Conservation (phyloP, 2,888 invertebrate species). For the Perizoma flavofasciatum region DNA sequence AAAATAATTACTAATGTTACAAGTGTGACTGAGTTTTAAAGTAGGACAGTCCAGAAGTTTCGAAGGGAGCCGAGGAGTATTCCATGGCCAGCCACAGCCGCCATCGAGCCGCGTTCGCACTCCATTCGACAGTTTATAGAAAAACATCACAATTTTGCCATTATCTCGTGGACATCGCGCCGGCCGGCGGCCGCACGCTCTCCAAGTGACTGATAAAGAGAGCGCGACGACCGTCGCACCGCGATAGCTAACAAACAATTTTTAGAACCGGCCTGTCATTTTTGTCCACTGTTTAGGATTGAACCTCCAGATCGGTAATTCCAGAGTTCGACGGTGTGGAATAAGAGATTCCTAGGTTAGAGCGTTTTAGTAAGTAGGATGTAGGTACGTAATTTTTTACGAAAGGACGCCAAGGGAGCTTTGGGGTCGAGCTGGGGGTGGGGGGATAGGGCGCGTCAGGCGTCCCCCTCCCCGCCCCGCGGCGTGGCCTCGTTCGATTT, state of each 20-base stretch:
- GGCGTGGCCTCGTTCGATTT: constrained; percentile 82
- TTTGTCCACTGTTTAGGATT: constrained; percentile 78
- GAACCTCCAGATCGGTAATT: constrained; percentile 71
- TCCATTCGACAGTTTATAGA: constrained; percentile 59
- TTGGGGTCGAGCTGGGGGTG: constrained; percentile 52
- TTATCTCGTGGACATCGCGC: constrained; percentile 70
- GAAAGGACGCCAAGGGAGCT: constrained; percentile 65
- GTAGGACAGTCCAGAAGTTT: constrained; percentile 40
- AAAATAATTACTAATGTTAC: constrained; percentile 26
- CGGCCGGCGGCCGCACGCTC: constrained; percentile 46
- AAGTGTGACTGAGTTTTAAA: constrained; percentile 24
- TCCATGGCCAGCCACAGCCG: constrained; percentile 34
- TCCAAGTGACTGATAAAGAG: constrained; percentile 73
- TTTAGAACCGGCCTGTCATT: constrained; percentile 71
- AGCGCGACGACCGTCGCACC: constrained; percentile 68
- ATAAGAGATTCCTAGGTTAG: constrained; percentile 82
- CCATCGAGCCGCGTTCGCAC: constrained; percentile 40
- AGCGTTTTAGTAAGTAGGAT: constrained; percentile 78
- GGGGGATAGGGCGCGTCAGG: constrained; percentile 50
- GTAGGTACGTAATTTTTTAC: constrained; percentile 69
- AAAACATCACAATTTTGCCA: constrained; percentile 83
- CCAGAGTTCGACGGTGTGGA: constrained; percentile 75
- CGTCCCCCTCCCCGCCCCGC: constrained; percentile 46
- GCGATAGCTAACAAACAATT: constrained; percentile 61
- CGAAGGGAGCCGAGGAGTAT: constrained; percentile 43